Evolutionary conservation across 1,140 invertebrate genomes (phyloP).

Genomic region (Cotesia typhae): DNA sequence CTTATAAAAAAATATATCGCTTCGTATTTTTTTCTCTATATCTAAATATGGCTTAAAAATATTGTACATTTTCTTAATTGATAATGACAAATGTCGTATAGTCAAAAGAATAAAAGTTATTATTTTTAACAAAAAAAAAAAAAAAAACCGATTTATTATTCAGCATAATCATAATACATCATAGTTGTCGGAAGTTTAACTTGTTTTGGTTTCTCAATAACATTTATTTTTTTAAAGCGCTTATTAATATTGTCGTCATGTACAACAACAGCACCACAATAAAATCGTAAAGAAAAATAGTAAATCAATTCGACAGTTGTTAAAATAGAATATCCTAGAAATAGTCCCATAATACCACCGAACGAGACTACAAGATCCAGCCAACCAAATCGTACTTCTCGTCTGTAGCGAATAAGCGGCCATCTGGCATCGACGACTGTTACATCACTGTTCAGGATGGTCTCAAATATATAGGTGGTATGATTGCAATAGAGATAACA

Average conservation of each 20-base stretch:
- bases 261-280: conserved; percentile 61
- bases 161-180: conserved; percentile 17
- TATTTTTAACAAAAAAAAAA: conserved; percentile 17
- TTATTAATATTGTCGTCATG: conserved; percentile 22
- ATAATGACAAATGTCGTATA: not conserved
- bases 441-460: not conserved
- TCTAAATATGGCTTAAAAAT: no score
- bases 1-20: conserved; percentile 6
- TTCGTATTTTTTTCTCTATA: no score
- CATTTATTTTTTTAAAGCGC: conserved; percentile 31
- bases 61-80: not conserved
- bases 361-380: conserved; percentile 75
- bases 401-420: conserved; percentile 78
- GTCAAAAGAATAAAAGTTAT: conserved; percentile 9
- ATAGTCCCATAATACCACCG: conserved; percentile 77
- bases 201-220: not conserved
- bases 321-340: conserved; percentile 77
- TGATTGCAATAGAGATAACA: conserved; percentile 42
- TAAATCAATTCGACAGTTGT: conserved; percentile 78
- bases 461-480: conserved; percentile 33
- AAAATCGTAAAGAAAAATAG: conserved; percentile 75
- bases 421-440: conserved; percentile 53
- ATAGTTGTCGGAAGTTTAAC: conserved; percentile 17
- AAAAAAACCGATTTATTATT: conserved; percentile 3
- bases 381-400: conserved; percentile 81